Conservation (phyloP, 2,888 invertebrate genomes). For the Napeogenes sylphis region DNA sequence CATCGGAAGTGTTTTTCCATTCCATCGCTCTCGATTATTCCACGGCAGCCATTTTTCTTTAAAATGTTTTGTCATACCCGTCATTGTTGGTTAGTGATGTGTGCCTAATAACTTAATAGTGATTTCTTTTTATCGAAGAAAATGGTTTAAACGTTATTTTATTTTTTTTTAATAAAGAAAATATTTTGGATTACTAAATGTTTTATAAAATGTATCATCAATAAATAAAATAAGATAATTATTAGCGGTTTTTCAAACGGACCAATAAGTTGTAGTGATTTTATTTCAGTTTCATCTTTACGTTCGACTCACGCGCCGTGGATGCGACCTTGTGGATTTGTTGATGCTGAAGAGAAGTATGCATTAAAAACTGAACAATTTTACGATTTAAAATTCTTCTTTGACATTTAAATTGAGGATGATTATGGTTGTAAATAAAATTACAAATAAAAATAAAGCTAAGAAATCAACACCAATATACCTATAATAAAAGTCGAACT, state of each 20-base stretch:
- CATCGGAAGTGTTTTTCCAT: conserved; percentile 37
- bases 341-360: conserved; percentile 8
- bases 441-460: no score
- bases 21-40: conserved; percentile 34
- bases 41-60: conserved; percentile 27
- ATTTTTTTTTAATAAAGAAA: not conserved
- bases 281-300: conserved; percentile 24
- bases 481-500: no score
- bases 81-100: conserved; percentile 37
- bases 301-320: conserved; percentile 15
- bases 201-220: not conserved
- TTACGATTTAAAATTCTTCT: not conserved
- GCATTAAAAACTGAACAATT: not conserved
- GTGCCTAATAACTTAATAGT: conserved; percentile 38
- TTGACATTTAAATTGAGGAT: not conserved
- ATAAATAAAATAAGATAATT: conserved; percentile 2
- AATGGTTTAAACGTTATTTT: not conserved
- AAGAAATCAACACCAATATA: no score
- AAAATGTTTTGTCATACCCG: conserved; percentile 26
- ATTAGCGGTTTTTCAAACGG: conserved; percentile 10
- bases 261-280: conserved; percentile 25
- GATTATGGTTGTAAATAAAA: not conserved
- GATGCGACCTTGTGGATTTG: conserved; percentile 22
- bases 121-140: conserved; percentile 19
- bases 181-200: no score